A percentile compares a stretch with the other conserved stretches of the same genome.
Evolutionary conservation across 2,888 invertebrate genomes (phyloP).

Genomic region (Quadroppia sp.): DNA sequence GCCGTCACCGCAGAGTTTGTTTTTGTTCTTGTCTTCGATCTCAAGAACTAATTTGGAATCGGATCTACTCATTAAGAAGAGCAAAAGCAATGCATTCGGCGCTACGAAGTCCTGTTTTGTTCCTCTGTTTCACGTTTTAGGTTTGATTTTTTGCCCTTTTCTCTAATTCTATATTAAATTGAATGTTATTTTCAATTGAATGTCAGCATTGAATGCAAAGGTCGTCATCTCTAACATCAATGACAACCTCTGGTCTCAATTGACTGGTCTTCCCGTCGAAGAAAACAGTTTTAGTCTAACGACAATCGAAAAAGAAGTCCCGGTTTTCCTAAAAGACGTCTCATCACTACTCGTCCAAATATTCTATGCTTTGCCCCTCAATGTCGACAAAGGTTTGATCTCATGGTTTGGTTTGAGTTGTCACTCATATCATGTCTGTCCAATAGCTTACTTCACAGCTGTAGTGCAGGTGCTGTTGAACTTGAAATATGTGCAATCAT

Average conservation of each 20-base stretch:
- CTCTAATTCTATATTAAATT: too few species aligned
- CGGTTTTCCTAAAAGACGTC: conserved; percentile 80
- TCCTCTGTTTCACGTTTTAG: conserved; percentile 79
- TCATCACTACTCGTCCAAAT: conserved; percentile 79
- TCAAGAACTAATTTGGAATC: conserved; percentile 82
- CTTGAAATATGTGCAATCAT: conserved; percentile 80
- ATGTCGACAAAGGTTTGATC: conserved; percentile 75
- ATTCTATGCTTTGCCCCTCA: conserved; percentile 74
- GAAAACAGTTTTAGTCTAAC: conserved; percentile 46
- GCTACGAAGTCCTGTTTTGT: conserved; percentile 52
- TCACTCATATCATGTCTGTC: conserved; percentile 36
- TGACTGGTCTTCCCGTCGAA: conserved; percentile 51
- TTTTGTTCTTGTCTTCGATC: conserved; percentile 66
- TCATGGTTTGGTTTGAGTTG: not conserved
- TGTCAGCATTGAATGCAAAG: conserved; percentile 78
- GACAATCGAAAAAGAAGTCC: conserved; percentile 62
- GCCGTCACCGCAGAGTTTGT: conserved; percentile 68
- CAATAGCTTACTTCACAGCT: conserved; percentile 77
- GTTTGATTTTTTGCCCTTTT: too few species aligned
- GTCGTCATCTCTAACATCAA: conserved; percentile 60
- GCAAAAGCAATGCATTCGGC: conserved; percentile 31
- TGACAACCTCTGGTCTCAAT: conserved; percentile 52
- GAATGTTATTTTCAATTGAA: too few species aligned
- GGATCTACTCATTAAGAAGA: conserved; percentile 63
- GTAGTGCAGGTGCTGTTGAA: conserved; percentile 83